Conservation (phyloP, 2,113 vertebrate genomes). For the Holacanthus passer region DNA sequence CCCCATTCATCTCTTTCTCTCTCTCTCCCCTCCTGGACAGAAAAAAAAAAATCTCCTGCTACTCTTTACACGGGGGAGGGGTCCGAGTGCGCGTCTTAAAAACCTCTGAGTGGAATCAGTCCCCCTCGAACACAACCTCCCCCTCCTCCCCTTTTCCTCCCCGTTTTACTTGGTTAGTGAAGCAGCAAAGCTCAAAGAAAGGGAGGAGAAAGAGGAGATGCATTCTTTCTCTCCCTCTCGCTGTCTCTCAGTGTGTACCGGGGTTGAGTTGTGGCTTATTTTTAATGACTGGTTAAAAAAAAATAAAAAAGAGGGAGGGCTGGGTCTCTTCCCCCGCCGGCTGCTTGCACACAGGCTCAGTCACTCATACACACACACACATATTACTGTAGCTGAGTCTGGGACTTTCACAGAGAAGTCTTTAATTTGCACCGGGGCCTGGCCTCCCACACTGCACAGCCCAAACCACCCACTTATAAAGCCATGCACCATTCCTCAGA, state of each 20-base stretch:
- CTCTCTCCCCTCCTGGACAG: slow-evolving; percentile 66
- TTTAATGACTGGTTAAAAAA: slow-evolving; percentile 81
- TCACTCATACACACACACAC: slow-evolving; percentile 48
- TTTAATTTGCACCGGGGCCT: slow-evolving; percentile 82
- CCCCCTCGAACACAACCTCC: slow-evolving; percentile 57
- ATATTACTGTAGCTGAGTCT: slow-evolving; percentile 72
- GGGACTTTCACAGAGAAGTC: slow-evolving; percentile 83
- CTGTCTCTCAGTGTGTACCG: slow-evolving; percentile 71
- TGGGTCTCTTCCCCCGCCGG: slow-evolving; percentile 60
- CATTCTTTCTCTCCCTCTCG: slow-evolving; percentile 72
- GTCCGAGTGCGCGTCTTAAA: slow-evolving; percentile 63
- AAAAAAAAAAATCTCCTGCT: slow-evolving; percentile 34
- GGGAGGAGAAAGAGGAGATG: slow-evolving; percentile 74
- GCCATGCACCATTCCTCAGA: slow-evolving; percentile 63
- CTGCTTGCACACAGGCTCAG: slow-evolving; percentile 61
- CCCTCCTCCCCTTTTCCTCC: slow-evolving; percentile 36
- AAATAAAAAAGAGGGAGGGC: slow-evolving; percentile 37
- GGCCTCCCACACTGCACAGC: slow-evolving; percentile 81
- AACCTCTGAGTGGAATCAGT: slow-evolving; percentile 67
- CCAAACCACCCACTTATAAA: slow-evolving; percentile 82
- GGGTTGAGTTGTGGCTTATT: slow-evolving; percentile 75
- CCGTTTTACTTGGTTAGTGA: slow-evolving; percentile 81
- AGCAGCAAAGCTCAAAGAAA: slow-evolving; percentile 80
- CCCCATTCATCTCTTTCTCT: slow-evolving; percentile 81
- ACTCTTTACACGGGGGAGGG: slow-evolving; percentile 68